Evolutionary conservation across 2,888 invertebrate genomes (phyloP), one percentile per base, ranked within the genome.

Genomic region (Allygus modestus): DNA sequence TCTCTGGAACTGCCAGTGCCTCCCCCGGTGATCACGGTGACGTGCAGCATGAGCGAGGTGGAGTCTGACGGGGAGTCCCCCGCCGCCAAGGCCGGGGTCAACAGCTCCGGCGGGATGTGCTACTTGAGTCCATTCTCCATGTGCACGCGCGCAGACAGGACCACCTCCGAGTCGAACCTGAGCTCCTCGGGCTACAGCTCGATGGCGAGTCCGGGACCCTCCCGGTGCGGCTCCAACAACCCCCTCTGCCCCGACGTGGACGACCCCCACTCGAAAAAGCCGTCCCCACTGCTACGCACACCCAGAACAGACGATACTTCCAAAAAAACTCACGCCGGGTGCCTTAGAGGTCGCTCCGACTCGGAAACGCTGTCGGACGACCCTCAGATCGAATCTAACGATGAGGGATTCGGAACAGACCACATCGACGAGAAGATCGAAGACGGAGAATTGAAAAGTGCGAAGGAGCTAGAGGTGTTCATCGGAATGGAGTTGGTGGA

Each of bases 121-220:
- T 96, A 96, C 89, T 90, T 96, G 20, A 95, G 95, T 89, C 96
- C 96, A 0, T 96, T 96, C 89, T 94, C 95, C 0, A 94, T 95
- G 92, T 93, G 94, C 69, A 92, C 93, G 0, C 91, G 95, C 87
- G 94, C 94, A 17, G 95, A 95, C 88, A 92, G 96, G 87, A 95
- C 95, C 0, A 95, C 95, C 17, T 96, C 96, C 0, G 96, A 96
- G 91, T 96, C 96, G 0, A 96, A 96, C 90, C 91, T 96, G 58
- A 96, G 96, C 86, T 96, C 96, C 11, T 96, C 96, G 0, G 96
- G 96, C 11, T 96, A 96, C 89, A 96, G 96, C 87, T 96, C 96
- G 1, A 96, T 96, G 95, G 96, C 96, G 0, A 96, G 95, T 90
- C 96, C 96, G 0, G 96, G 96, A 0, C 95, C 96, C 4, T 96